Conservation (phyloP, 2,113 vertebrate genomes). For the Poeciliopsis turrubarensis region DNA sequence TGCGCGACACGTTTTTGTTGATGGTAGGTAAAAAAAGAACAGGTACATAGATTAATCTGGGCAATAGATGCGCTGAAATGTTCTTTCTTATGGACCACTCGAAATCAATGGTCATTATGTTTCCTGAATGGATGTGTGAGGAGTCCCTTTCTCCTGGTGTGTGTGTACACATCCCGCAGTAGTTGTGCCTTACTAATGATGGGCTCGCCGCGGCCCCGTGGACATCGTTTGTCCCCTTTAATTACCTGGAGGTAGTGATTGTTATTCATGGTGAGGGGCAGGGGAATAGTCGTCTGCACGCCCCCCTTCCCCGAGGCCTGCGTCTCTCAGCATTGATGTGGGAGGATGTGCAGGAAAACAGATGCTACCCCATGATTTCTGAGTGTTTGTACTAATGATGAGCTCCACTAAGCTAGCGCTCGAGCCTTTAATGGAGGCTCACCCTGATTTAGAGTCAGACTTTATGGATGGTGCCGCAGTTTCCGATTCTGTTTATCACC, state of each 20-base stretch:
- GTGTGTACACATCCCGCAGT: constrained; percentile 56
- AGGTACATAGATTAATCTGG: constrained; percentile 50
- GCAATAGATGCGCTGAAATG: constrained; percentile 66
- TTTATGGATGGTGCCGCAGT: constrained; percentile 60
- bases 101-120: constrained; percentile 80
- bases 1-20: constrained; percentile 37
- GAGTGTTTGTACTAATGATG: constrained; percentile 75
- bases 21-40: constrained; percentile 34
- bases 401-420: constrained; percentile 63
- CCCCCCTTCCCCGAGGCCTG: constrained; percentile 54
- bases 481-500: constrained; percentile 50
- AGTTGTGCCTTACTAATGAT: constrained; percentile 75
- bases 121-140: constrained; percentile 52
- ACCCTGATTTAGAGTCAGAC: constrained; percentile 69
- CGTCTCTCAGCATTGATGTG: constrained; percentile 66
- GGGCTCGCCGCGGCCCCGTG: constrained; percentile 57
- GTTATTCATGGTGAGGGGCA: constrained; percentile 74
- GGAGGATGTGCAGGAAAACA: constrained; percentile 71
- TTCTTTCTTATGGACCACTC: constrained; percentile 56
- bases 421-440: constrained; percentile 59
- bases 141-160: constrained; percentile 51
- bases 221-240: constrained; percentile 75
- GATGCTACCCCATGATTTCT: constrained; percentile 75
- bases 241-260: constrained; percentile 73
- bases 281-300: constrained; percentile 51